Evolutionary conservation across 2,888 invertebrate genomes (phyloP), one percentile per base, ranked within the genome.

Genomic region (Thecocarcelia acutangulata): DNA sequence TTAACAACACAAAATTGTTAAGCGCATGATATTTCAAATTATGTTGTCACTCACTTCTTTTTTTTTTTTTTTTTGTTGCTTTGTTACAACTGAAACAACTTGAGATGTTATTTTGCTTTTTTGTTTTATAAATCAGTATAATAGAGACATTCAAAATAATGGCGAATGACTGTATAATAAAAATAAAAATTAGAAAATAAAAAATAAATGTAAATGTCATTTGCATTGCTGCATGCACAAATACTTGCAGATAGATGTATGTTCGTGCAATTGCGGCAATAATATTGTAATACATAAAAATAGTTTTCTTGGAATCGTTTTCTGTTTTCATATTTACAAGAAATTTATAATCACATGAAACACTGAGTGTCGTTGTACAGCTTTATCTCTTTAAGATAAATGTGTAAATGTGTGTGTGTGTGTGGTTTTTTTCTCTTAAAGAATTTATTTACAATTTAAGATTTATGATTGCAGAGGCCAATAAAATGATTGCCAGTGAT

Each of bases 401-500:
- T 42, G 24, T 42, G 6, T 52, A 6, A 4, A 28, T 28, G 28
- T 28, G 28, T 28, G 28, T 28, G 28, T 28, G 28, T 28, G 28
- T 33, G 33, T 8, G 4, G 9, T 33, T 5, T 9, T 33, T 33
- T 33, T 13, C 19, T 13, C 24, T 5, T 21, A 56, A 61, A 73
- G 61, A 76, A 77, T 58, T 52, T 72, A 68, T 68, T 68, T 68
- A 68, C 40, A 61, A 61, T 70, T 74, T 68, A 85, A 90, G 90
- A 90, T 89, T 89, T 89, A 90, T 88, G 90, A 88, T 87, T 86
- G 83, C 84, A 85, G 85, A 86, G 87, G 85, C 88, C 88, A 90
- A 89, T 89, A 90, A 89, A 89, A 90, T 90, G 90, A 89, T 89
- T 90, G 89, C 88, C 84, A 89, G 85, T 87, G 88, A 89, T 89